Evolutionary conservation across 2,113 vertebrate genomes (phyloP), one percentile per base, ranked within the genome.

Genomic region (Baryphthengus martii): DNA sequence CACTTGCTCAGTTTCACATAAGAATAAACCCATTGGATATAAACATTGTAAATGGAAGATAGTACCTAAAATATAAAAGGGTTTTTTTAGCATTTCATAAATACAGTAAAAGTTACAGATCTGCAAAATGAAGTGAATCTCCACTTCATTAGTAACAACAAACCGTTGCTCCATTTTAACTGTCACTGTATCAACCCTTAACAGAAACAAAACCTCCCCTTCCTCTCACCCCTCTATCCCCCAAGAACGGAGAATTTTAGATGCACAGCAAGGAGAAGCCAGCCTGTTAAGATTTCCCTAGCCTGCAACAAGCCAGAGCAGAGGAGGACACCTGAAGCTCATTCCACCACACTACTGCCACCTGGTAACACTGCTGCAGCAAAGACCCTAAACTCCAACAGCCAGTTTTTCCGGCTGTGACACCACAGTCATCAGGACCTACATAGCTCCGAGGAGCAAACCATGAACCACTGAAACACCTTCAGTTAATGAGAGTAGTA

Each of bases 171-270:
- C 23, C 29, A 42, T 76, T 88, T 88, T 58, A 72, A 37, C 25
- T 21, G 10, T 13, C n/a, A 61, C 33, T 79, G 55, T 62, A 67
- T 8, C 10, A 13, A 73, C 40, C 47, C 71, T 35, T 42, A 65
- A 83, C 11, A 56, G 29, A 87, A 80, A 87, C 18, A 84, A 76
- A 86, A 18, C 3, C 3, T 75, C 21, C 7, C 33, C 5, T 47
- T 2, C 8, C 50, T 53, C 47, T 61, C 52, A 61, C 17, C 3
- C 19, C 5, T 1, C 2, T 6, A 1, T 2, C 1, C 5, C 7
- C 9, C 5, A 17, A 9, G 4, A 76, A 65, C 50, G 10, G 13
- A 33, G 11, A 70, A 20, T 11, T 62, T 70, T 1, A 70, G 20
- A 23, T 4, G 4, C 16, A 20, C 26, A 56, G 33, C 18, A 76